Base-by-base conservation (phyloP, 2,888 invertebrate species). In the Orthosia gracilis region DNA sequence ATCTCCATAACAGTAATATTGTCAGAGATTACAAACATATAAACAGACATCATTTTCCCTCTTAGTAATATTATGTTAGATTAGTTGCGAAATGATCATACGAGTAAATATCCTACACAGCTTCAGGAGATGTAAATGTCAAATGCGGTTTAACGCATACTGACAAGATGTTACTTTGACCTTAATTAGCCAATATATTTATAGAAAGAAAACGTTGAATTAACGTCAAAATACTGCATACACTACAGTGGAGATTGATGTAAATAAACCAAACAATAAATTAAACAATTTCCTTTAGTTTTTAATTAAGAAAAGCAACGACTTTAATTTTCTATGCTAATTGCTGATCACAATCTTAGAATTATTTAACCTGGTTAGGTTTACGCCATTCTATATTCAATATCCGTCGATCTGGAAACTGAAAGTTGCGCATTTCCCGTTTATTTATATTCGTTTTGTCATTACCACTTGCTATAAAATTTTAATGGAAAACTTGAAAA, bases 61-160 rank as follows among this genome's bases (percentile, higher is more conserved):
- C 9, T 7, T 31, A 31, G 9, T 31, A 31, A 31, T 31, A 31
- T 31, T 31, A 31, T 31, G 31, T 31, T 31, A 40, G 40, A 40
- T 40, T 40, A 40, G 40, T 40, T 40, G 40, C 40, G 9, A 40
- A 40, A 40, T 40, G 40, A 40, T 40, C 40, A 9, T 40, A 40
- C 40, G 40, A 7, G 7, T 31, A 31, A 58, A 55, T 67, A 58
- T 69, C 40, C 1, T 69, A 58, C 62, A 55, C 61, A 76, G 69
- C 31, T 61, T 67, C n/a, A 69, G 26, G 54, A 54, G 55, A 55
- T 67, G 15, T 62, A 76, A 73, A 78, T 76, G 73, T 78, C 82
- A 78, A 72, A 69, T 54, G 40, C 45, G 23, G 26, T 63, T 69
- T 69, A 73, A 69, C 58, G 65, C 65, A 58, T 70, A 64, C 4